These are phyloP conservation scores for Chinchilla lanigera DNA, from an alignment of 2,113 vertebrate species.

Conservation along the genomic window DNA sequence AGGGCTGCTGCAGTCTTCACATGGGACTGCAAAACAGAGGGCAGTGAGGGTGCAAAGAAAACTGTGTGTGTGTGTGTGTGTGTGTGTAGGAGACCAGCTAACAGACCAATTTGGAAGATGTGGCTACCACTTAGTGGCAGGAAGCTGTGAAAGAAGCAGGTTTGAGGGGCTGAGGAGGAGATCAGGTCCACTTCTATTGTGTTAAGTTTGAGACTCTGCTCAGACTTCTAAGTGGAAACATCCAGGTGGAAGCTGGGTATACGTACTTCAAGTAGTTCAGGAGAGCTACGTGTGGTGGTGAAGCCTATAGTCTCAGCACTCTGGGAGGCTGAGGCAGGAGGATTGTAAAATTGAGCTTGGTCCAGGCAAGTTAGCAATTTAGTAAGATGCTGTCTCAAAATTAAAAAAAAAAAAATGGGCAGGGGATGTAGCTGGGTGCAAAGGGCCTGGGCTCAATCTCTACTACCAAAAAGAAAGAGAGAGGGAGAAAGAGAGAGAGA, in stretches of 20 bases:
- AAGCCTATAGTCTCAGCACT: background rate
- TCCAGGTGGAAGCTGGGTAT: background rate
- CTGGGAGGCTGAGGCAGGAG: background rate
- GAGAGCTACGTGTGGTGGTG: background rate
- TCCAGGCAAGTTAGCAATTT: background rate
- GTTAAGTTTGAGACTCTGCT: background rate
- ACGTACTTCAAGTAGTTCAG: background rate
- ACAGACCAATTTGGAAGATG: background rate
- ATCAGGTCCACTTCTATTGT: background rate
- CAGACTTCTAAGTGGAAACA: background rate
- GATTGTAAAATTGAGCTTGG: background rate
- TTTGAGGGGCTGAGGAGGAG: background rate
- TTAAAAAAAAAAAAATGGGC: background rate
- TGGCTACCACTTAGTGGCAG: background rate
- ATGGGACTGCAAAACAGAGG: background rate
- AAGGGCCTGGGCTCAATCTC: background rate
- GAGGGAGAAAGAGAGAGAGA: background rate
- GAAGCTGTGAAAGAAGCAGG: background rate
- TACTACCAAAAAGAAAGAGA: background rate
- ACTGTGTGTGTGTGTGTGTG: background rate
- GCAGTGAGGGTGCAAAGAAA: background rate
- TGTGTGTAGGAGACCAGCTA: background rate
- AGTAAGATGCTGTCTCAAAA: background rate
- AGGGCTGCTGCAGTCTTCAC: background rate
- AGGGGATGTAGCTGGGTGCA: background rate